Percentiles rank a stretch among this genome's conserved stretches.
phyloP scores from a whole-genome alignment of 2,113 vertebrate genomes.

The Leptodactylus fuscus region DNA sequence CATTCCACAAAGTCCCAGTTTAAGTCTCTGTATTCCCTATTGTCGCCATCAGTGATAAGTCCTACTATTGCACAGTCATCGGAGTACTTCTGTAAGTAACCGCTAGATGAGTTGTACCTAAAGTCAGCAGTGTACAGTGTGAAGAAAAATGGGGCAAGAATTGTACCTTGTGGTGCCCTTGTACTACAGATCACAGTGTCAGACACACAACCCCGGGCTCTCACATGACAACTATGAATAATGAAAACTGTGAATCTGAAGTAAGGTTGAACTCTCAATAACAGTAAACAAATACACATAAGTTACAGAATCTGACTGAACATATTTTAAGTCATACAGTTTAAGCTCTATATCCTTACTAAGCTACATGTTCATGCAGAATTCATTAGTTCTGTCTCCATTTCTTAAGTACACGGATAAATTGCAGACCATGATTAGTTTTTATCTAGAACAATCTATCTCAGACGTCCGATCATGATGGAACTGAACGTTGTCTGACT shows the following conservation, averaged over 20 bases:
- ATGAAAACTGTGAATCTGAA: not conserved
- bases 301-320: not conserved
- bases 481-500: not conserved
- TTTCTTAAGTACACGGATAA: conserved; percentile 1
- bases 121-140: too few relatives aligned
- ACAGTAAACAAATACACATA: not conserved
- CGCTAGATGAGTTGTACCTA: too few relatives aligned
- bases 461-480: not conserved
- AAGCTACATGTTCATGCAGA: not conserved
- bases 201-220: too few relatives aligned
- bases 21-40: too few relatives aligned
- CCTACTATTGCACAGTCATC: too few relatives aligned
- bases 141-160: too few relatives aligned
- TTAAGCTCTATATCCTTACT: not conserved
- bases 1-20: too few relatives aligned
- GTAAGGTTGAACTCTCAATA: not conserved
- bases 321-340: not conserved
- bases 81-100: too few relatives aligned
- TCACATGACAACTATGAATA: too few relatives aligned
- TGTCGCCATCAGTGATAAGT: too few relatives aligned
- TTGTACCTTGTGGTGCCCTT: too few relatives aligned
- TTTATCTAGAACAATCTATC: not conserved
- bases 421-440: not conserved
- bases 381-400: not conserved
- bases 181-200: too few relatives aligned